Evolutionary conservation across 2,113 vertebrate species (phyloP).

Genomic region (Pandion haliaetus): DNA sequence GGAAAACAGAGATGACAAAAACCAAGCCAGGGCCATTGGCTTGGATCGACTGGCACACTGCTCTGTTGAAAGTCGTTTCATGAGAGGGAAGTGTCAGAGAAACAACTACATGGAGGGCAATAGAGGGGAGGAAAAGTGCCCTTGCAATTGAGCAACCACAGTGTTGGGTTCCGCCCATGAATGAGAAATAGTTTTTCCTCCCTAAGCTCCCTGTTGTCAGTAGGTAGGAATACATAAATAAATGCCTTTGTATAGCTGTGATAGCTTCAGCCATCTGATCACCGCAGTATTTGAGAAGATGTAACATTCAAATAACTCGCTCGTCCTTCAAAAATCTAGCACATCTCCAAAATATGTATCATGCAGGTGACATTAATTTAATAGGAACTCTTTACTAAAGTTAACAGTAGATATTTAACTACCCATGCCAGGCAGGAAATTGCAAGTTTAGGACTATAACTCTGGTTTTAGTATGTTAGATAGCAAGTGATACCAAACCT

Average conservation of each 20-base stretch:
- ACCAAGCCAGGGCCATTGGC: background rate
- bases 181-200: background rate
- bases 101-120: background rate
- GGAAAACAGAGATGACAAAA: background rate
- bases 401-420: background rate
- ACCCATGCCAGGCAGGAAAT: background rate
- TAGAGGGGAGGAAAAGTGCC: background rate
- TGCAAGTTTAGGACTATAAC: background rate
- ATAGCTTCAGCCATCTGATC: background rate
- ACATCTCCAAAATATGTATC: background rate
- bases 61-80: background rate
- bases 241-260: background rate
- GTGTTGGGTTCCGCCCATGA: background rate
- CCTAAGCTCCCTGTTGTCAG: background rate
- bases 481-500: background rate
- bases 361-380: background rate
- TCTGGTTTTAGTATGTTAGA: background rate
- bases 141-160: background rate
- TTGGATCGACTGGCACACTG: background rate
- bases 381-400: background rate
- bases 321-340: background rate
- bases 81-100: background rate
- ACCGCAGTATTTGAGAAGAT: background rate
- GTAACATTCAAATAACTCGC: rapidly evolving
- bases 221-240: background rate